Conservation (phyloP, 2,797 vertebrate genomes). For the Mallotus villosus region DNA sequence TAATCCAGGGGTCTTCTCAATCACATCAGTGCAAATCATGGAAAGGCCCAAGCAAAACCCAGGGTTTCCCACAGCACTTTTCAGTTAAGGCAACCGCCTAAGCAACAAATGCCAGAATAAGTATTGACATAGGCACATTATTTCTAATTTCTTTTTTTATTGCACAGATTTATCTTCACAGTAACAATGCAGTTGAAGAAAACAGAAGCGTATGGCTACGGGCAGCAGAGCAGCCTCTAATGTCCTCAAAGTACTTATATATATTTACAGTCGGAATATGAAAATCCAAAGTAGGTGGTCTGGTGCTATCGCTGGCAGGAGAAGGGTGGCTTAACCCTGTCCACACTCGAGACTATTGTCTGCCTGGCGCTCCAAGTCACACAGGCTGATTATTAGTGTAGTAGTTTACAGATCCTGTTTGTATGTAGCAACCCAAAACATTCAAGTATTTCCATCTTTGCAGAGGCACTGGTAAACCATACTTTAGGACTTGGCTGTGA, state of each 20-base stretch:
- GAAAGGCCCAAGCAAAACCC: no score
- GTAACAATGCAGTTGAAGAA: conserved; percentile 75
- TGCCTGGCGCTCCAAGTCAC: conserved; percentile 27
- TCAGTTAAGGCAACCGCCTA: no score
- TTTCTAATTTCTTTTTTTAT: conserved; percentile 62
- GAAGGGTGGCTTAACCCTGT: conserved; percentile 31
- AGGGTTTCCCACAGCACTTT: no score
- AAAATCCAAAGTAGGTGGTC: conserved; percentile 49
- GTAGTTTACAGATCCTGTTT: conserved; percentile 47
- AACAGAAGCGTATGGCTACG: conserved; percentile 65
- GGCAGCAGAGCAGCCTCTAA: conserved; percentile 56
- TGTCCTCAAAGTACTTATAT: conserved; percentile 64
- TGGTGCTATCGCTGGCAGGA: conserved; percentile 26
- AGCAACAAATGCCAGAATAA: no score
- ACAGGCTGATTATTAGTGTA: conserved; percentile 20
- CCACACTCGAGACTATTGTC: conserved; percentile 13
- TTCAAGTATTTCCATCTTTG: conserved; percentile 75
- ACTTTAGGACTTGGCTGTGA: conserved; percentile 43
- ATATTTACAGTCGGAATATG: conserved; percentile 69
- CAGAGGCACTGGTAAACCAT: conserved; percentile 67
- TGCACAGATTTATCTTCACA: conserved; percentile 80
- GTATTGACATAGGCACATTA: no score
- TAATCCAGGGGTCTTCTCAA: no score
- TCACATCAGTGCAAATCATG: no score
- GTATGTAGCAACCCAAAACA: conserved; percentile 64